A percentile compares a stretch with the other conserved stretches of the same genome.
Conservation (phyloP, 2,113 vertebrate species). For the Cichladusa arquata region DNA sequence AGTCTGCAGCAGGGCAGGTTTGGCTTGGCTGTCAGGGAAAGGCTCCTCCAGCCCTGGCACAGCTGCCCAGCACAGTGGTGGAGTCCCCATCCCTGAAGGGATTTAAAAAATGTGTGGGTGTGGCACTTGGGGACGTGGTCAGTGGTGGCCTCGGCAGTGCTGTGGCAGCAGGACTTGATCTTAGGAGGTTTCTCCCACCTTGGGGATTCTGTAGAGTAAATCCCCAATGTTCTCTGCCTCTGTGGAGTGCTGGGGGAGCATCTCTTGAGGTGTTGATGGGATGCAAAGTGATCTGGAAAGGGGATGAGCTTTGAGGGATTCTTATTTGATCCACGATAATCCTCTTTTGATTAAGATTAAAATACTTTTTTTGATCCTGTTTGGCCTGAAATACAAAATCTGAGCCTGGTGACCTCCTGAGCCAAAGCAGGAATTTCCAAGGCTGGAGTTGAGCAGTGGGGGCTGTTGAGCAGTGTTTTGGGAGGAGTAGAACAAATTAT, state of each 20-base stretch:
- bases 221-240: accelerated
- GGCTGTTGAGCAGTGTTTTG: neutral
- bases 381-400: neutral
- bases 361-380: neutral
- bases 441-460: neutral
- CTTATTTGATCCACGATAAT: neutral
- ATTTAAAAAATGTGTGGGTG: neutral
- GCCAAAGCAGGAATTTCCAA: neutral
- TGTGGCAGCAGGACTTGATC: neutral
- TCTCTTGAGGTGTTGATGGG: neutral
- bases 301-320: neutral
- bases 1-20: neutral
- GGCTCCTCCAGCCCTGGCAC: neutral
- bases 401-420: neutral
- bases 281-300: neutral
- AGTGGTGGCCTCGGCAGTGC: neutral
- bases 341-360: neutral
- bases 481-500: neutral
- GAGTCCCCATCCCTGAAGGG: neutral
- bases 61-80: neutral
- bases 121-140: neutral
- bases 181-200: neutral
- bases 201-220: neutral
- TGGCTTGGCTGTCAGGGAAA: neutral
- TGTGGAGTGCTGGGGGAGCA: accelerated